Base-by-base conservation (phyloP, 2,113 vertebrate genomes). In the Lasiurus cinereus region DNA sequence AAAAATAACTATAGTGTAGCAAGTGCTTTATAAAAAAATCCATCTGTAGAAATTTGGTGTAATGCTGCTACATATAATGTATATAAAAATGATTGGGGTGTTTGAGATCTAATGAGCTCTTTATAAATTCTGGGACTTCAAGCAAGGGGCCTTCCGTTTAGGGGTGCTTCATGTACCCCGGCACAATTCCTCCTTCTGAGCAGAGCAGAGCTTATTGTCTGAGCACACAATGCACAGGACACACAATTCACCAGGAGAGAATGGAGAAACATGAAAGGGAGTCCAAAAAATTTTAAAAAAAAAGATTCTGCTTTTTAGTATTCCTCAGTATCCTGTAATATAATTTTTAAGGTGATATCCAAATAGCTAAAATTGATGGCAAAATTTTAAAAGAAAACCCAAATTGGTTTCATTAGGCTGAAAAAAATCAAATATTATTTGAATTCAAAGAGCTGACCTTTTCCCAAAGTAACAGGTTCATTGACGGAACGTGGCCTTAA, bases 351-450 rank as follows among this genome's bases (percentile, higher is more conserved):
- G 22, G 2, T 36, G 3, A 8, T 59, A 31, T 54, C 27, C 16
- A 84, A 90, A 83, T 31, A 79, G 19, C 21, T 59, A 43, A 84
- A 73, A 64, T 24, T 56, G n/a, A 83, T 9, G 14, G 22, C 2
- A 87, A 82, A n/a, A 43, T 62, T 84, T 76, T 82, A 64, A 87
- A 69, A 85, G 72, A 73, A 79, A 93, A 66, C 13, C 29, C 56
- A 54, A 62, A 50, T 46, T 73, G 50, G 56, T 86, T 90, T 43
- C 50, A 46, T 80, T 67, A 80, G 76, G 27, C 24, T 80, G 12
- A 67, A 72, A 70, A 72, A 70, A 73, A 73, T n/a, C 43, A 72
- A 84, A n/a, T 64, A 48, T n/a, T 66, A 79, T 56, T 54, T 64
- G 43, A 86, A 70, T 64, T 64, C n/a, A 92, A 72, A 43, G 11